Base-by-base conservation (phyloP, 2,797 vertebrate genomes). In the Selene dorsalis region DNA sequence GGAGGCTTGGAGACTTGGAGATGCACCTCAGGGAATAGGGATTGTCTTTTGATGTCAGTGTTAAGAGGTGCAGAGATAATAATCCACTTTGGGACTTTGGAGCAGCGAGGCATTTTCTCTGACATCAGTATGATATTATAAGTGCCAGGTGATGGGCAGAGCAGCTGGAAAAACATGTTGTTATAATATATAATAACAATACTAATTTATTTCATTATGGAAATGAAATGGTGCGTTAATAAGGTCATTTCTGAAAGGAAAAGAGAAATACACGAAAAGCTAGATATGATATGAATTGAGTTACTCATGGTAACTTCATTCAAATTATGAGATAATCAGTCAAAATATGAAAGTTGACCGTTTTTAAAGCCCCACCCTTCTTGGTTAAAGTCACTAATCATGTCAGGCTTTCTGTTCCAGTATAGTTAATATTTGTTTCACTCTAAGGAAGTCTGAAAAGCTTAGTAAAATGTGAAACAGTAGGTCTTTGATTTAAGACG, bases 41-140 rank as follows among this genome's bases (percentile, higher is more conserved):
- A 78, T 61, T 18, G 9, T 84, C 83, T 82, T 90, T 88, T 90
- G 89, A 92, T 89, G 86, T 84, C 28, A 39, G 67, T 72, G 84
- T 84, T 86, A 88, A 89, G 80, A 88, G 79, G 84, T 82, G 61
- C 61, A 71, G 75, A 78, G 76, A 89, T 90, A 93, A 91, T 89
- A 88, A 91, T 90, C 84, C 85, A 89, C 90, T 83, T 63, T 87
- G 90, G 86, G 89, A 89, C 56, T 79, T 28, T 12, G 81, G 62
- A 85, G 61, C 66, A 72, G 66, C 84, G 74, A 70, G 82, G 84
- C 68, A 88, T 85, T 86, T 87, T 83, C 69, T 73, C 69, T 61
- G 6, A 70, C 75, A 75, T 73, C 64, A 83, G 88, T 90, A 89
- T 79, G 63, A 61, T 85, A 79, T 77, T 68, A 68, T 62, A 66